Evolutionary conservation across 1,140 invertebrate species (phyloP), one percentile per base, ranked within the genome.

Genomic region (Brachionus sp.): DNA sequence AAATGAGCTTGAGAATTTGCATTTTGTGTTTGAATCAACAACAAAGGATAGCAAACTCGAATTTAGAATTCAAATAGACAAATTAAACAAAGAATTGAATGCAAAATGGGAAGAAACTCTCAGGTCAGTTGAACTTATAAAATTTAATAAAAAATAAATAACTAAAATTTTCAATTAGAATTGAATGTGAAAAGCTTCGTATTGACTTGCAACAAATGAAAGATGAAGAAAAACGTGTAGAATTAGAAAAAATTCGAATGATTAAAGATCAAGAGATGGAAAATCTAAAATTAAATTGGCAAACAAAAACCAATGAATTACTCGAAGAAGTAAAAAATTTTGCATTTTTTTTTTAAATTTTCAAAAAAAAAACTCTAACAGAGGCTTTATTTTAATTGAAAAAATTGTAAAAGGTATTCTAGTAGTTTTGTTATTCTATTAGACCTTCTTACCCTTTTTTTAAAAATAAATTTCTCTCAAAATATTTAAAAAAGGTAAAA

Each of bases 101-200:
- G 42, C 66, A 6, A 88, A 88, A 83, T 89, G 88, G 88, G 84
- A 86, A 29, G 86, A 88, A 19, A 88, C 86, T 19, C 84, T 89
- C 66, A 87, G 85, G 87, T 88, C 70, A 53, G 73, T 19, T 33
- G 19, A 13, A 5, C 13, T 77, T 1, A 23, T 44, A 33, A 37
- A 35, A 23, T 2, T 12, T 5, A 35, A n/a, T 5, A 6, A 10
- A n/a, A 66, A 29, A n/a, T 25, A 16, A n/a, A 16, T 6, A 42
- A 37, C 35, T 44, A 33, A 80, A 46, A 29, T 62, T 13, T 13
- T 57, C 82, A 23, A 7, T 10, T 68, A 88, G 88, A 82, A 82
- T 50, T 16, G 87, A 89, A 77, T 85, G 85, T 82, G 83, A 78
- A 35, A 86, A 86, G 33, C 80, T 89, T 16, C 75, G 86, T 39